phyloP scores from a whole-genome alignment of 2,113 vertebrate genomes.

The Bos indicus region DNA sequence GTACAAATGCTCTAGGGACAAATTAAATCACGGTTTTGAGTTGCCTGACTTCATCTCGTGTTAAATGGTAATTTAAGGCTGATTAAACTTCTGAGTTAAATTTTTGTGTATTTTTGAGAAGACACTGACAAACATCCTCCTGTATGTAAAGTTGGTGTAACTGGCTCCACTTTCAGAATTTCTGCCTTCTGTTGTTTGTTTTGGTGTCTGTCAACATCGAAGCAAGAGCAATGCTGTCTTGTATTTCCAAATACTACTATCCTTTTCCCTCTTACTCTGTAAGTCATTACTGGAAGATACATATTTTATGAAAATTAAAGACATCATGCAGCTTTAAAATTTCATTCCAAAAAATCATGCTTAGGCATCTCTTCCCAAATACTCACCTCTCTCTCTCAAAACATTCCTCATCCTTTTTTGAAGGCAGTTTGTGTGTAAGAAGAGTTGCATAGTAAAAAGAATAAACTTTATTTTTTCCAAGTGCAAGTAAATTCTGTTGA shows the following conservation, averaged over 20 bases:
- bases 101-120: neutral
- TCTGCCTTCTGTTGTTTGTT: neutral
- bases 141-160: neutral
- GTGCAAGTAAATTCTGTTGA: neutral
- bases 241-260: neutral
- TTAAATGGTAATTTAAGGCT: neutral
- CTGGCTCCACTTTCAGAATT: neutral
- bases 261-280: neutral
- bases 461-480: neutral
- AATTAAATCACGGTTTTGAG: neutral
- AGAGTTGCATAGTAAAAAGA: neutral
- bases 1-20: neutral
- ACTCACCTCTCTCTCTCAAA: neutral
- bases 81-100: neutral
- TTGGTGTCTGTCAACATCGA: neutral
- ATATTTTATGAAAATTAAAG: neutral
- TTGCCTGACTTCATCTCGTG: neutral
- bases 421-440: neutral
- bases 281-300: neutral
- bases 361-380: neutral
- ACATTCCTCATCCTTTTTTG: neutral
- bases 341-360: neutral
- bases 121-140: neutral
- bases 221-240: neutral
- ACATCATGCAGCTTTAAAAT: neutral